Base-by-base conservation (phyloP, 1,140 invertebrate species). In the Zaprionus nigranus region DNA sequence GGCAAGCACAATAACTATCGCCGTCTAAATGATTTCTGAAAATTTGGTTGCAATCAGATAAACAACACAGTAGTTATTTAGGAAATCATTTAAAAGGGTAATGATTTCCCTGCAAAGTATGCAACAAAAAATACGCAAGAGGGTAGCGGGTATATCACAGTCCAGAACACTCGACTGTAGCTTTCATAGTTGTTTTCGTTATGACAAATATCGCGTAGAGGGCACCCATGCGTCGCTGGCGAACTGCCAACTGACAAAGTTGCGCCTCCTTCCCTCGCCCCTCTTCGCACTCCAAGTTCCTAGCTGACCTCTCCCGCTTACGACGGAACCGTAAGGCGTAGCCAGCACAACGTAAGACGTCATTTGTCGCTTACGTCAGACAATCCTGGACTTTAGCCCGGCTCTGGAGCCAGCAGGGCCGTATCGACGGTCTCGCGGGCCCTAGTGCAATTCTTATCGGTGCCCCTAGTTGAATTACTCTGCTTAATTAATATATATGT, bases 341-440 rank as follows among this genome's bases (percentile, higher is more conserved):
- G 12, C 20, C 75, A 46, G 46, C 62, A 20, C 17, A 76, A 70
- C 30, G 34, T 40, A 34, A 66, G 71, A 46, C 78, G 71, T 77
- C 69, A 64, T 43, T 68, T 34, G 22, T 57, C 51, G 76, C 80
- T 86, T 87, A 77, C 82, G 83, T 86, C 82, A 86, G 81, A 54
- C 30, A 36, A 54, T n/a, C 13, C 60, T 26, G 68, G 49, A 71
- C 59, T 71, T 57, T 54, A 36, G 58, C 38, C 34, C 36, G 56
- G 22, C 73, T 71, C 36, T 43, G 40, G 40, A n/a, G 12, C 15
- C 49, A 62, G 9, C 30, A 34, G 30, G 30, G 28, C 20, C 57
- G 40, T 3, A 26, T n/a, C 38, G 2, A 40, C 0, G 12, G 15
- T 43, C 2, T 34, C 3, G 30, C 30, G 30, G 30, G 30, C 30